Evolutionary conservation across 2,888 invertebrate genomes (phyloP).

Genomic region (Leuctra nigra): DNA sequence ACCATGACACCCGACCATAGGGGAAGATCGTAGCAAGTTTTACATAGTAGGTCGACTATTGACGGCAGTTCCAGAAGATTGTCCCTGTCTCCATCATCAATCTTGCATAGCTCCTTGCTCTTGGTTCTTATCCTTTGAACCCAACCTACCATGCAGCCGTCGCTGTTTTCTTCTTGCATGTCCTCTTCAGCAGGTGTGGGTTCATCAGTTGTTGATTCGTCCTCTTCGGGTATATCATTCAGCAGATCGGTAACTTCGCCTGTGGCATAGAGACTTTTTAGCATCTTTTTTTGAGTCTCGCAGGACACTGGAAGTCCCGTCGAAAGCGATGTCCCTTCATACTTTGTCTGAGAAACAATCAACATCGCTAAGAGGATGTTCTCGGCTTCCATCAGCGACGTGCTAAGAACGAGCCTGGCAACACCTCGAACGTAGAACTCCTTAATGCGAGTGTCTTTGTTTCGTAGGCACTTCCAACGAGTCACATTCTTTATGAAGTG

Average conservation of each 20-base stretch:
- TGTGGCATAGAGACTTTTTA: neutral
- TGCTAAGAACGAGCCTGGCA: neutral
- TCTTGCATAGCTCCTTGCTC: neutral
- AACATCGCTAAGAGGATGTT: neutral
- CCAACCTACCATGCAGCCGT: neutral
- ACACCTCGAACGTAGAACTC: constrained; percentile 8
- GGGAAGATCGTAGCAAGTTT: constrained; percentile 1
- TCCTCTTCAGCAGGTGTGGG: neutral
- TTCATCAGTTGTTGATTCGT: neutral
- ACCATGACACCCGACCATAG: constrained; percentile 9
- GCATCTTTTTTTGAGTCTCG: neutral
- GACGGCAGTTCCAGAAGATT: neutral
- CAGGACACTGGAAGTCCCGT: neutral
- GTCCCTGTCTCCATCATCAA: constrained; percentile 4
- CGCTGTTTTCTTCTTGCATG: neutral
- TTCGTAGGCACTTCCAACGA: constrained; percentile 17
- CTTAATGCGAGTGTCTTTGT: neutral
- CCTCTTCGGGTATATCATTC: neutral
- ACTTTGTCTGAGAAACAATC: neutral
- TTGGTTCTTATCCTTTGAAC: neutral
- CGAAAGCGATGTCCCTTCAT: neutral
- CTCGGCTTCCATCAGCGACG: neutral
- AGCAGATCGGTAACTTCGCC: neutral
- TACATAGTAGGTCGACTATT: neutral
- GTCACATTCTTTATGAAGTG: constrained; percentile 21